Conservation (phyloP, 2,113 vertebrate species). For the Marmota flaviventris region DNA sequence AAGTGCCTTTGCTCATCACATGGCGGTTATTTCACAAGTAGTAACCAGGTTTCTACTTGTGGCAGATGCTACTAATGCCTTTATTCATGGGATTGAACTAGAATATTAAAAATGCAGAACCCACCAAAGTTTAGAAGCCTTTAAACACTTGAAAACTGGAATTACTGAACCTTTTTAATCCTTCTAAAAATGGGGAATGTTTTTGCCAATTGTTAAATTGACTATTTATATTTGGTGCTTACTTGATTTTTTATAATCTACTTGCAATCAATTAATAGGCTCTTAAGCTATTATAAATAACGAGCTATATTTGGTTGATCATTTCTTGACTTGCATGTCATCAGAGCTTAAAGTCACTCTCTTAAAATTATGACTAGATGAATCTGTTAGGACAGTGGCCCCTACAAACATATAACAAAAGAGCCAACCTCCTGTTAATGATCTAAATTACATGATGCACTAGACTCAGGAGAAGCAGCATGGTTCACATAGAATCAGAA, state of each 20-base stretch:
- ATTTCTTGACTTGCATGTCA: slow-evolving; percentile 79
- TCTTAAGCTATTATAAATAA: slow-evolving; percentile 78
- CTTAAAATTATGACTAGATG: slow-evolving; percentile 59
- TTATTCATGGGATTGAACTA: slow-evolving; percentile 34
- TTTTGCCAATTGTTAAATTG: slow-evolving; percentile 71
- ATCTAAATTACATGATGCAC: neutral
- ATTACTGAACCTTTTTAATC: slow-evolving; percentile 25
- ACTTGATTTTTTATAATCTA: slow-evolving; percentile 65
- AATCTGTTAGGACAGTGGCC: neutral
- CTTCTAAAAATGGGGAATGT: neutral
- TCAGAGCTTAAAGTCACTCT: slow-evolving; percentile 70
- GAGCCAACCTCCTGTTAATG: neutral
- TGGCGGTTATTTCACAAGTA: neutral
- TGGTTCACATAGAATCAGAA: neutral
- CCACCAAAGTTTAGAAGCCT: neutral
- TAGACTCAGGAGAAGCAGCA: neutral
- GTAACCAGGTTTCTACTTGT: neutral
- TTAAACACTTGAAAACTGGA: slow-evolving; percentile 29
- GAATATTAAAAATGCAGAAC: slow-evolving; percentile 25
- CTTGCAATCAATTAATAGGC: slow-evolving; percentile 68
- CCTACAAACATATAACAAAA: neutral
- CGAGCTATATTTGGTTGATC: slow-evolving; percentile 67
- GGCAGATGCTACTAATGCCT: neutral
- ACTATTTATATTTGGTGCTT: slow-evolving; percentile 67
- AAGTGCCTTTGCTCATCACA: neutral